Percentiles rank a stretch among this genome's conserved stretches.
phyloP scores from a whole-genome alignment of 2,797 vertebrate species.

The Clarias laeviceps region DNA sequence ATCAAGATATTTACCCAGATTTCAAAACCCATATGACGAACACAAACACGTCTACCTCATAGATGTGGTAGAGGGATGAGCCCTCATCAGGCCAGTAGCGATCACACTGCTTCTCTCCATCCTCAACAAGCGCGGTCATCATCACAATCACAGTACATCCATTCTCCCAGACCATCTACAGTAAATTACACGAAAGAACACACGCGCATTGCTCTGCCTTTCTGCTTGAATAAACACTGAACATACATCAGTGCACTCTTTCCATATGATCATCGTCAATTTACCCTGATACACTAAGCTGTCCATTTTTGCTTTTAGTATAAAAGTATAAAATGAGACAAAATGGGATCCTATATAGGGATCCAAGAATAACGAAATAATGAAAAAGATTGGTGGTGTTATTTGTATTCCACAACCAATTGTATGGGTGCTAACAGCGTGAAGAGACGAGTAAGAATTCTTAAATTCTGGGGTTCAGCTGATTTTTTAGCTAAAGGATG shows the following conservation, averaged over 20 bases:
- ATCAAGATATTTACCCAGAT: not conserved
- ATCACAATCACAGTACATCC: constrained; percentile 96
- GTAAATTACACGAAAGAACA: constrained; percentile 1
- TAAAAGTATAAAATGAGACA: not conserved
- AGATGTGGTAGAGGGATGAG: constrained; percentile 95
- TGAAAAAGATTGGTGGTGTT: not conserved
- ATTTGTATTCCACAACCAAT: not conserved
- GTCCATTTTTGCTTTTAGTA: not conserved
- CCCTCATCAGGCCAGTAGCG: constrained; percentile 98
- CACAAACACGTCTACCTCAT: constrained; percentile 78
- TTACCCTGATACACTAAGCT: not conserved
- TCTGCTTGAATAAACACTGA: not conserved
- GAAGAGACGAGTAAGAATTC: not conserved
- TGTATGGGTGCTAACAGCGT: not conserved
- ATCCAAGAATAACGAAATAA: not conserved
- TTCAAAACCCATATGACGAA: not conserved
- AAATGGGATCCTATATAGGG: not conserved
- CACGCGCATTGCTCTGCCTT: not conserved
- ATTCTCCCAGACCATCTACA: constrained; percentile 94
- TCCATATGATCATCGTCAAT: not conserved
- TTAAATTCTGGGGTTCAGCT: not conserved
- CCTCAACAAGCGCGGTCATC: constrained; percentile 92
- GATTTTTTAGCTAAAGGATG: not conserved
- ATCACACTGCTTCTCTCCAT: constrained; percentile 94
- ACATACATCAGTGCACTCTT: not conserved